Evolutionary conservation across 23 tunicate species (phyloP).

Genomic region (Ciona savignyi): DNA sequence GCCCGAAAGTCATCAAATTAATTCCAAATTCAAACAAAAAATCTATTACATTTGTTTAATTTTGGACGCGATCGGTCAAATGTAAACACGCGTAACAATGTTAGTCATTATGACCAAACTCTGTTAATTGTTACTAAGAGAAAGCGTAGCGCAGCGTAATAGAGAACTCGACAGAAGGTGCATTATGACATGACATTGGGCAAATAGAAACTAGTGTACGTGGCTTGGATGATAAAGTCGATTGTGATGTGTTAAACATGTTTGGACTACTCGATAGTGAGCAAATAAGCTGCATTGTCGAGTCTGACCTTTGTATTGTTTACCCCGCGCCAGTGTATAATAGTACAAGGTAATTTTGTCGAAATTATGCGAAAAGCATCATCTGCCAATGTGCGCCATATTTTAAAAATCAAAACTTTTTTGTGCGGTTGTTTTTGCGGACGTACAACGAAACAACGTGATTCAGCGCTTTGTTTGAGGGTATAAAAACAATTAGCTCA

Average conservation of each 20-base stretch:
- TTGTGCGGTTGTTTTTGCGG: too few species aligned
- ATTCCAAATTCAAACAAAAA: neutral
- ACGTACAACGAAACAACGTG: too few species aligned
- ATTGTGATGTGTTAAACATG: neutral
- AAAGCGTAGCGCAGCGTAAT: neutral
- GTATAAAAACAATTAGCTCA: too few species aligned
- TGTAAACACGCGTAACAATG: neutral
- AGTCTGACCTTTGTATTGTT: neutral
- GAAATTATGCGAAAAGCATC: too few species aligned
- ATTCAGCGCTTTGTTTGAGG: too few species aligned
- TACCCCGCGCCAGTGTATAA: too few species aligned
- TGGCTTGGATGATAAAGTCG: neutral
- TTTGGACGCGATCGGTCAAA: neutral
- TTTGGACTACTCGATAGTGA: neutral
- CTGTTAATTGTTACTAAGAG: neutral
- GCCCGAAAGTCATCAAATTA: neutral
- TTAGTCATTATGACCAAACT: neutral
- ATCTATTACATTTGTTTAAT: too few species aligned
- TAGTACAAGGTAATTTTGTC: too few species aligned
- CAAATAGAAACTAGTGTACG: neutral
- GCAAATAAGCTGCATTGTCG: neutral
- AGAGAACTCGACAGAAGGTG: neutral
- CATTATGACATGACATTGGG: neutral
- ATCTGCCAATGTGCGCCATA: too few species aligned
- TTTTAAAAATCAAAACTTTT: too few species aligned